Evolutionary conservation across 2,797 vertebrate genomes (phyloP), one percentile per base, ranked within the genome.

Genomic region (Arrhamphus sclerolepis): DNA sequence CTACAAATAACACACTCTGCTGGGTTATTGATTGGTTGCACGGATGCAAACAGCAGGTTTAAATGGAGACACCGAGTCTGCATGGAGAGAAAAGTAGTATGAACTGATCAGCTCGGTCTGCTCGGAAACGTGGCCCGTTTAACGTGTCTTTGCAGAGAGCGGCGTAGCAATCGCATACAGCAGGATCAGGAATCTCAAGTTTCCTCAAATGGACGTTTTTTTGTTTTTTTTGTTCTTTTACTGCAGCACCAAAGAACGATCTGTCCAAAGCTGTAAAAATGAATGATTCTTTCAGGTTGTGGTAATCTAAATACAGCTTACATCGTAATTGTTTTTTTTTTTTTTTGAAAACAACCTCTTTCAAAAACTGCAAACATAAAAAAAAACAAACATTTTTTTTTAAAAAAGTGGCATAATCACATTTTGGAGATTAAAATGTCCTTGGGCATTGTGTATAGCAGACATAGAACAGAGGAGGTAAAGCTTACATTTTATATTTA

Each of bases 1-100:
- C 72, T 76, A 75, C 76, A 85, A 72, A 85, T 76, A 72, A 66
- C 71, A 83, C 64, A 55, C 72, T 73, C 77, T 31, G 71, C 80
- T 79, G 80, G 43, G 53, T 81, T 89, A 87, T 89, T 74, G 88
- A 90, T 89, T 62, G 64, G 69, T 62, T 78, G 64, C 70, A 62
- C 61, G 53, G 84, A 80, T 46, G 69, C 59, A 60, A 80, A 81
- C 84, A 84, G 84, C 85, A 62, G 80, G 84, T 66, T 75, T 81
- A 76, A 81, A 89, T 74, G 72, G 62, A 72, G 75, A 71, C 50
- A 58, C 67, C 64, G 72, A 57, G 62, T 69, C 78, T 52, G 66
- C 77, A 61, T 65, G 68, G 56, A 69, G 81, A 51, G 79, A 49
- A 66, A 70, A 43, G 74, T 83, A 72, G 78, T 77, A 56, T 46